Evolutionary conservation across 1,140 invertebrate species (phyloP).

Genomic region (Heliothis subflexa): DNA sequence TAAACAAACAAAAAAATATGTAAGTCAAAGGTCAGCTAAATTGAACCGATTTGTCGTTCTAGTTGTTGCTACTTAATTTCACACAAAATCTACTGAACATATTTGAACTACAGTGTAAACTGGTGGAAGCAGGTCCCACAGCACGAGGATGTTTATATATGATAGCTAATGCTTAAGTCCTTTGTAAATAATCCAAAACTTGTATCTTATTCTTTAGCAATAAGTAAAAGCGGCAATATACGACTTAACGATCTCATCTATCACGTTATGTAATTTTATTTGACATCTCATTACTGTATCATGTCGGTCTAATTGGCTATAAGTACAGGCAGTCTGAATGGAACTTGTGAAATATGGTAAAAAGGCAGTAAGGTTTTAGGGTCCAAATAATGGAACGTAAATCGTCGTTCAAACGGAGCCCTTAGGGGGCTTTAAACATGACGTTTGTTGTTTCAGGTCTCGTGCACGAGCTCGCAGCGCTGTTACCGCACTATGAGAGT

Average conservation of each 20-base stretch:
- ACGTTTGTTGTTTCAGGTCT: slow-evolving; percentile 83
- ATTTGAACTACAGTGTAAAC: no score
- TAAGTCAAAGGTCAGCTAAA: not conserved
- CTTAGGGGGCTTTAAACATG: slow-evolving; percentile 66
- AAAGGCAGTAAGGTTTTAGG: not conserved
- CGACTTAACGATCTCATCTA: slow-evolving; percentile 9
- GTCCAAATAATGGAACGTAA: slow-evolving; percentile 22
- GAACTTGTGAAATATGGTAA: not conserved
- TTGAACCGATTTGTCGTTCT: not conserved
- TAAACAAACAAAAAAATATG: not conserved
- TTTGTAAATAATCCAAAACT: not conserved
- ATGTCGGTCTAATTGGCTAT: not conserved
- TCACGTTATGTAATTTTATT: slow-evolving; percentile 24
- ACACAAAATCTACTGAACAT: no score
- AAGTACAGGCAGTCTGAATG: not conserved
- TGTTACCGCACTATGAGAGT: slow-evolving; percentile 80
- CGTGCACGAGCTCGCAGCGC: slow-evolving; percentile 56
- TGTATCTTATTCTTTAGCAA: not conserved
- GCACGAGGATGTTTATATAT: no score
- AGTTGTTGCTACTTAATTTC: not conserved
- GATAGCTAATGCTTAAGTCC: not conserved
- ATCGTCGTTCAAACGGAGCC: slow-evolving; percentile 53
- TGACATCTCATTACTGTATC: slow-evolving; percentile 9
- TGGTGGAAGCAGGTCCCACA: no score
- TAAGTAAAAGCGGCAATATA: slow-evolving; percentile 17